Percentiles rank a stretch among this genome's conserved stretches.
Evolutionary conservation across 1,140 invertebrate genomes (phyloP).

Genomic region (Microplitis demolitor): DNA sequence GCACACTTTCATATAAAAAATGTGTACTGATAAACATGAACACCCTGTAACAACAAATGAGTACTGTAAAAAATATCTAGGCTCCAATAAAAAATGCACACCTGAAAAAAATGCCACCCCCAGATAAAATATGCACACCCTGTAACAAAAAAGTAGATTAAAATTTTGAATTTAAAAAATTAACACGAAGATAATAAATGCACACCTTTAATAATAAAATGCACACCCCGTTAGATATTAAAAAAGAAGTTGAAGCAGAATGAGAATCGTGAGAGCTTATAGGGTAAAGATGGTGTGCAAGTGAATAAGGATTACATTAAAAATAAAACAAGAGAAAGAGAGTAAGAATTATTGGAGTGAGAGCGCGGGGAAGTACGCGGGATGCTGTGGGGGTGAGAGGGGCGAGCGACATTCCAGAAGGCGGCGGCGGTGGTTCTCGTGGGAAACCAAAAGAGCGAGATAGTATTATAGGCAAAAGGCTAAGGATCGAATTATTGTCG

Average conservation of each 20-base stretch:
- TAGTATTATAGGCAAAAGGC: not conserved
- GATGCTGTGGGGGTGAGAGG: constrained; percentile 44
- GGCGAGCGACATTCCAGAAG: constrained; percentile 63
- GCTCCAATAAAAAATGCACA: not conserved
- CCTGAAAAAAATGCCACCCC: too few relatives aligned
- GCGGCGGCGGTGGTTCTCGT: constrained; percentile 62
- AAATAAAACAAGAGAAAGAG: constrained; percentile 3
- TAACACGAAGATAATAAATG: not conserved
- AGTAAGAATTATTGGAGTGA: constrained; percentile 32
- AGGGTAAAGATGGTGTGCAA: constrained; percentile 4
- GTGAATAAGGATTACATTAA: not conserved
- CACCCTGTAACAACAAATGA: too few relatives aligned
- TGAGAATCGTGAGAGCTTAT: constrained; percentile 21
- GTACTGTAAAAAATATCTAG: not conserved
- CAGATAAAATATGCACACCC: too few relatives aligned
- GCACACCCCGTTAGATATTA: constrained; percentile 25
- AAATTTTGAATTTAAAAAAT: too few relatives aligned
- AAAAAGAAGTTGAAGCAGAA: constrained; percentile 20
- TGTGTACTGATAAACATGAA: too few relatives aligned
- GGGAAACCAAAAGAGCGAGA: constrained; percentile 58
- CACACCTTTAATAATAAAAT: constrained; percentile 1
- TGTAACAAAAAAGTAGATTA: too few relatives aligned
- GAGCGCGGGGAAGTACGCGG: constrained; percentile 33
- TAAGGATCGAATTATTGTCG: constrained; percentile 11
- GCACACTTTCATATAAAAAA: too few relatives aligned